These are phyloP conservation scores for Gymnoscelis rufifasciata DNA, from an alignment of 2,888 invertebrate species.

Conservation along the genomic window DNA sequence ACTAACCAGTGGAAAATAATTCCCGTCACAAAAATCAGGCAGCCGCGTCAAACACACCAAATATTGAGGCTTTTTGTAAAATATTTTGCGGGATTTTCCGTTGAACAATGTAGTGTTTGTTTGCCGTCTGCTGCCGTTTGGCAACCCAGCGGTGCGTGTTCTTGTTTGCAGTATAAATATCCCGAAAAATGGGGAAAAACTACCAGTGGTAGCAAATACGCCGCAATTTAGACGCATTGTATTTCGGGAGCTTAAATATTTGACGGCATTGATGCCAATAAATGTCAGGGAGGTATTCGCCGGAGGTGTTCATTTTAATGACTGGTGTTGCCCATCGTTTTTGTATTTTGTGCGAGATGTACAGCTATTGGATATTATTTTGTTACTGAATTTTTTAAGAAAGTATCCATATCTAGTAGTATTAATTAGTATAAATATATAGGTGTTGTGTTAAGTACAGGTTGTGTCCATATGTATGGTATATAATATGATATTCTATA, in stretches of 20 bases:
- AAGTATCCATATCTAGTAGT: too few species aligned
- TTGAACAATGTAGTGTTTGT: slow-evolving; percentile 31
- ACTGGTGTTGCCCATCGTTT: too few species aligned
- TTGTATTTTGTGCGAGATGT: too few species aligned
- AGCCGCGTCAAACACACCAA: slow-evolving; percentile 35
- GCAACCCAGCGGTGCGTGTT: slow-evolving; percentile 47
- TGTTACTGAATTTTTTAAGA: too few species aligned
- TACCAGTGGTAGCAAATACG: slow-evolving; percentile 31
- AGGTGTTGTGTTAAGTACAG: too few species aligned
- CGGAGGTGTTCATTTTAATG: too few species aligned
- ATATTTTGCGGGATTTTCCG: slow-evolving; percentile 41
- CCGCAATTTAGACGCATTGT: slow-evolving; percentile 26
- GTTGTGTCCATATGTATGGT: too few species aligned
- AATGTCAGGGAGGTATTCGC: not conserved
- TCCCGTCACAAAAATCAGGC: slow-evolving; percentile 24
- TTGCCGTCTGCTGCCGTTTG: slow-evolving; percentile 48
- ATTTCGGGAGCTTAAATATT: slow-evolving; percentile 17
- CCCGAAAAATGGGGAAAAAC: slow-evolving; percentile 46
- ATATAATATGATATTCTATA: too few species aligned
- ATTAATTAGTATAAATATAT: too few species aligned
- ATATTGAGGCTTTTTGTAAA: slow-evolving; percentile 39
- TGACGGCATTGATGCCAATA: not conserved
- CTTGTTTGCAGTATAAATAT: slow-evolving; percentile 60
- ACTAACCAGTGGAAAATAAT: not conserved
- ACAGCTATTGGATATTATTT: too few species aligned